phyloP scores from a whole-genome alignment of 2,797 vertebrate species.

The Sebastes oblongus region DNA sequence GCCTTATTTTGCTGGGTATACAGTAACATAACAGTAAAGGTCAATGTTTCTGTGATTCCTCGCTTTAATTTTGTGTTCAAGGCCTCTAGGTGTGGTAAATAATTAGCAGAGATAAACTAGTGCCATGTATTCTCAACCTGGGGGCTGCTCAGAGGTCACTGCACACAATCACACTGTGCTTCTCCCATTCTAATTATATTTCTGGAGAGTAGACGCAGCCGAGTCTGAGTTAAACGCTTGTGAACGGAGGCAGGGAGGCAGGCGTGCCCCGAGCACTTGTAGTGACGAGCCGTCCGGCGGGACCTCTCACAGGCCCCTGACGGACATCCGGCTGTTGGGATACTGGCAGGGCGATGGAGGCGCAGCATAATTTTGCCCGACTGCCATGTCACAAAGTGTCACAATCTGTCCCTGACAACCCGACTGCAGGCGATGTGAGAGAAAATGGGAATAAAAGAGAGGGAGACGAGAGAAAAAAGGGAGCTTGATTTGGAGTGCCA shows the following conservation, averaged over 20 bases:
- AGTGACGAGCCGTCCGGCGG: conserved; percentile 61
- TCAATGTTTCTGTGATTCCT: conserved; percentile 13
- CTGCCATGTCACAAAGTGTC: conserved; percentile 93
- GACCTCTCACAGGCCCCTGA: conserved; percentile 79
- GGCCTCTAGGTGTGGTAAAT: conserved; percentile 38
- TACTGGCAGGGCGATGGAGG: conserved; percentile 89
- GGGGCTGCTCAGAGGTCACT: conserved; percentile 57
- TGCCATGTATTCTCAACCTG: conserved; percentile 30
- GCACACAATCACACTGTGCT: conserved; percentile 42
- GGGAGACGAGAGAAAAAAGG: conserved; percentile 39
- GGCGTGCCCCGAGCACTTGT: conserved; percentile 49
- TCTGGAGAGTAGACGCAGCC: conserved; percentile 33
- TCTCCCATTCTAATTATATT: conserved; percentile 53
- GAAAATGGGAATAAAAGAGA: conserved; percentile 54
- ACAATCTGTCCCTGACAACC: conserved; percentile 91
- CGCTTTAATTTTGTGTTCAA: conserved; percentile 22
- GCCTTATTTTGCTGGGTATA: conserved; percentile 35
- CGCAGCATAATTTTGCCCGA: conserved; percentile 91
- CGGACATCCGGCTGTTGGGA: conserved; percentile 82
- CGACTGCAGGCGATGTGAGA: conserved; percentile 61
- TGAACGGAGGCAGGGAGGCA: conserved; percentile 38
- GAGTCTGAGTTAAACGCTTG: conserved; percentile 56
- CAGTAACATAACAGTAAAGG: conserved; percentile 47
- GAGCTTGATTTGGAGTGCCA: conserved; percentile 65
- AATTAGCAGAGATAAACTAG: conserved; percentile 47